Evolutionary conservation across 2,888 invertebrate genomes (phyloP).

Genomic region (Calliphora vomitoria): DNA sequence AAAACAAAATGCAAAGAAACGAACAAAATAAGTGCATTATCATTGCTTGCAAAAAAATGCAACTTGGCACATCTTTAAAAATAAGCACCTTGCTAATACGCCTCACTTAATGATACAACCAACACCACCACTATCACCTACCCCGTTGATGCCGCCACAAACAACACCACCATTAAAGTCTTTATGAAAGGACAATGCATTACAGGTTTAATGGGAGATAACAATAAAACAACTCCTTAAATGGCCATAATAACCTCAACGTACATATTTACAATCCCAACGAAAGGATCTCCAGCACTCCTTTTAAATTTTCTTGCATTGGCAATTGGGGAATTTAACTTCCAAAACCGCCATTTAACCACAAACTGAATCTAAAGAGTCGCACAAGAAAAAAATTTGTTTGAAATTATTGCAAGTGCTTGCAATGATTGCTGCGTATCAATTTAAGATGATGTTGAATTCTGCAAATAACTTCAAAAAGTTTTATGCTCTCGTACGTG

Average conservation of each 20-base stretch:
- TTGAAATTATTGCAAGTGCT: constrained; percentile 69
- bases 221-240: constrained; percentile 70
- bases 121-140: neutral
- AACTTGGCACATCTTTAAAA: constrained; percentile 72
- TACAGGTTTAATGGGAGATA: constrained; percentile 47
- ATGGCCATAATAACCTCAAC: constrained; percentile 64
- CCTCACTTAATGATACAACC: constrained; percentile 64
- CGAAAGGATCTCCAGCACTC: constrained; percentile 47
- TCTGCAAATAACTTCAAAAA: constrained; percentile 17
- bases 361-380: constrained; percentile 2
- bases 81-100: constrained; percentile 74
- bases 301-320: constrained; percentile 5
- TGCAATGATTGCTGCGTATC: constrained; percentile 56
- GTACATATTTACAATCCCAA: constrained; percentile 20
- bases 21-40: constrained; percentile 45
- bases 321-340: constrained; percentile 25
- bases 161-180: constrained; percentile 6
- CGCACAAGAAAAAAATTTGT: neutral
- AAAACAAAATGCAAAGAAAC: neutral
- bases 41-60: constrained; percentile 30
- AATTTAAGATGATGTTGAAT: constrained; percentile 46
- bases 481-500: neutral
- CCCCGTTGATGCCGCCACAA: neutral
- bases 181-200: constrained; percentile 54
- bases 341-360: constrained; percentile 23